Conservation (phyloP, 1,140 invertebrate genomes). For the Tetragonula clypearis region DNA sequence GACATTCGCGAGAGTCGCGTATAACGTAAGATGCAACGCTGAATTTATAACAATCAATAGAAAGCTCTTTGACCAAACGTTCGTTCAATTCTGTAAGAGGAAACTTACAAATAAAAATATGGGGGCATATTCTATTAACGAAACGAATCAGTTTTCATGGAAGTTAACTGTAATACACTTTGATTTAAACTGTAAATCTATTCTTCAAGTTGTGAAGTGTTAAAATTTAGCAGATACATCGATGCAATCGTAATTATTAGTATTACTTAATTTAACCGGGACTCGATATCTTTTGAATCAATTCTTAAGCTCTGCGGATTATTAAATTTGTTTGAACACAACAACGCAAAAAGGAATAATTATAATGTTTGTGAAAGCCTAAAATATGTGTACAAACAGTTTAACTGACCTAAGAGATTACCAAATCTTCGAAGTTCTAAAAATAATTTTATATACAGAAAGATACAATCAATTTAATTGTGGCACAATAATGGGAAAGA, state of each 20-base stretch:
- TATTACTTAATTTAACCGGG: background rate
- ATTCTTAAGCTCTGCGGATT: background rate
- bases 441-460: constrained; percentile 36
- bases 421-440: constrained; percentile 13
- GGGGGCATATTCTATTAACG: background rate
- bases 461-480: constrained; percentile 54
- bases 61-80: constrained; percentile 3
- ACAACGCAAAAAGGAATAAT: background rate
- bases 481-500: constrained; percentile 39
- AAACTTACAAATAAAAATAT: constrained; percentile 4
- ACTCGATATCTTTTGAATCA: background rate
- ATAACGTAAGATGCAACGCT: constrained; percentile 45
- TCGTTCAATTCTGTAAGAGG: background rate
- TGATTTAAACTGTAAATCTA: background rate
- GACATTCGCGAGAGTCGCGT: constrained; percentile 80
- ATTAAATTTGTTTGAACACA: constrained; percentile 7
- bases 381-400: constrained; percentile 11
- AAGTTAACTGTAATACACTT: background rate
- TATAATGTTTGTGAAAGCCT: background rate
- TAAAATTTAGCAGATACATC: background rate
- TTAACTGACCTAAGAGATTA: constrained; percentile 15
- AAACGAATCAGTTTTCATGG: background rate
- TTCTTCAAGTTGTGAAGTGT: too few relatives aligned
- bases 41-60: background rate
- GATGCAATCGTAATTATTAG: background rate